A percentile compares a stretch with the other conserved stretches of the same genome.
Evolutionary conservation across 2,113 vertebrate genomes (phyloP).

Genomic region (Vidua chalybeata): DNA sequence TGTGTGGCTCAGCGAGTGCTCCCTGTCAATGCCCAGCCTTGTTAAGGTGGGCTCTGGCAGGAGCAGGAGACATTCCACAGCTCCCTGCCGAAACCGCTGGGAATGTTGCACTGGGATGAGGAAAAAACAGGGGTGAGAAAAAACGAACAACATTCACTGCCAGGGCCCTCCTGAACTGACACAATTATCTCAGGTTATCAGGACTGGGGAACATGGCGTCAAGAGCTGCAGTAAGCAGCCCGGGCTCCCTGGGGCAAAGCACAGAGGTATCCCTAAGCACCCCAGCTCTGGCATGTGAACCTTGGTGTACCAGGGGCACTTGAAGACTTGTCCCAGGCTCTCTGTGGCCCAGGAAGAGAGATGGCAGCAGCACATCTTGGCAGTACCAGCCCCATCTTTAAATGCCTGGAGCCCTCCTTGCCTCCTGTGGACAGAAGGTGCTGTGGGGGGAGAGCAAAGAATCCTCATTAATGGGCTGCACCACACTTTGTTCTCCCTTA

Average conservation of each 20-base stretch:
- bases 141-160: background rate
- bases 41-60: slow-evolving; percentile 11
- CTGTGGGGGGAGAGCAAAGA: background rate
- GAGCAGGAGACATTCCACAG: slow-evolving; percentile 63
- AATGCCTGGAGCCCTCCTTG: background rate
- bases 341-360: background rate
- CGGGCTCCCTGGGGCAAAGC: background rate
- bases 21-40: slow-evolving; percentile 60
- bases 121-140: background rate
- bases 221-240: background rate
- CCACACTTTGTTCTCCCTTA: background rate
- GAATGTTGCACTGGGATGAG: slow-evolving; percentile 41
- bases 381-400: background rate
- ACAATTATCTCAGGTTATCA: rapidly evolving
- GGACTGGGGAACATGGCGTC: background rate
- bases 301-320: background rate
- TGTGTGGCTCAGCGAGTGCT: background rate
- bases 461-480: rapidly evolving
- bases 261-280: background rate
- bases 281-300: rapidly evolving
- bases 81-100: slow-evolving; percentile 37
- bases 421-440: rapidly evolving
- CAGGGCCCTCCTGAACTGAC: background rate
- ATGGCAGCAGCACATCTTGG: background rate
- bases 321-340: background rate